Percentiles rank a stretch among this genome's conserved stretches.
Conservation (phyloP, 2,113 vertebrate species). For the Lontra canadensis region DNA sequence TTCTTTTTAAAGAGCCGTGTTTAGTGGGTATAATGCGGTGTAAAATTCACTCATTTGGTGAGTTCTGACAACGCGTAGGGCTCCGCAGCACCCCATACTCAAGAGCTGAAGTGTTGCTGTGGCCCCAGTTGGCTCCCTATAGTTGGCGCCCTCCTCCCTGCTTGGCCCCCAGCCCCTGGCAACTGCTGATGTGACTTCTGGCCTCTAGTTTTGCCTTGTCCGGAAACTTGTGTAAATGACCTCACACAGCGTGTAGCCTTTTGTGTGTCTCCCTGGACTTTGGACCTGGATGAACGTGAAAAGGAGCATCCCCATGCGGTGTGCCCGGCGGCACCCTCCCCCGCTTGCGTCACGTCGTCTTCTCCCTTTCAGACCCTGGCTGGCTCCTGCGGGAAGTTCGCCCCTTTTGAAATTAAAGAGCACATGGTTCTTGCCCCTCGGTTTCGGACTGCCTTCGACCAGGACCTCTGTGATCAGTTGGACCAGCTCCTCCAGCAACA, state of each 20-base stretch:
- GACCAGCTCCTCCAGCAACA: constrained; percentile 88
- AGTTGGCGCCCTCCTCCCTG: rapidly evolving
- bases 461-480: constrained; percentile 86
- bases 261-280: not conserved
- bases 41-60: not conserved
- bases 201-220: not conserved
- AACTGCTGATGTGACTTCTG: not conserved
- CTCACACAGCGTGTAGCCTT: not conserved
- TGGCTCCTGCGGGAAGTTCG: constrained; percentile 96
- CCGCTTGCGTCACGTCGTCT: rapidly evolving
- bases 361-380: constrained; percentile 89
- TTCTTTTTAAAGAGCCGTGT: not conserved
- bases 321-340: rapidly evolving
- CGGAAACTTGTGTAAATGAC: not conserved
- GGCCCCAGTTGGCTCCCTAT: not conserved
- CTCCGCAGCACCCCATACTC: rapidly evolving
- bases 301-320: not conserved
- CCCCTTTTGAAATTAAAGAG: constrained; percentile 98
- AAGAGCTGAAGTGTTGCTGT: too few species aligned
- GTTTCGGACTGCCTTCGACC: constrained; percentile 87
- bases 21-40: not conserved
- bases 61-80: not conserved
- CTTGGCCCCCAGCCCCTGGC: not conserved
- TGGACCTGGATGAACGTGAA: too few species aligned
- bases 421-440: constrained; percentile 95